Base-by-base conservation (phyloP, 2,113 vertebrate species). In the Colistium nudipinnis region DNA sequence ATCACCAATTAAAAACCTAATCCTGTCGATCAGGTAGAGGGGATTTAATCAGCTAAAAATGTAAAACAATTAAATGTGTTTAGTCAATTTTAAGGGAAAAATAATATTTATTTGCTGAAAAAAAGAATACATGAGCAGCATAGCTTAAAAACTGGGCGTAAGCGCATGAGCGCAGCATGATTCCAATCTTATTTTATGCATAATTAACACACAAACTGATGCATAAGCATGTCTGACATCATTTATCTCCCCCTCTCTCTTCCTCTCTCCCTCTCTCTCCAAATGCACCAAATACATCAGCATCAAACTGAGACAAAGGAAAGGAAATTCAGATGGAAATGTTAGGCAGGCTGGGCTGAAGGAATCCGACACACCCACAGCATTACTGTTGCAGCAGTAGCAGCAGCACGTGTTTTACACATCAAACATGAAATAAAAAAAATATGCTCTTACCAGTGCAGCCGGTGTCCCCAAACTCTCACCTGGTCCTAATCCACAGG, bases 401-500 rank as follows among this genome's bases (percentile, higher is more conserved):
- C 28, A 61, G 22, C 55, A 51, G 16, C 45, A 47, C 62, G 27
- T 35, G 56, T 48, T 48, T 12, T 2, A 43, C 25, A 30, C 55
- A 41, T 2, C 35, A 8, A 41, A 13, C 27, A 36, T 30, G 31
- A 30, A 43, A 51, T 13, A 0, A 28, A 39, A 7, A 27, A 6
- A 0, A 33, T n/a, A n/a, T n/a, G n/a, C n/a, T n/a, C n/a, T n/a
- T n/a, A n/a, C n/a, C n/a, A n/a, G n/a, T 12, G 2, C 49, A 1
- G 17, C 17, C n/a, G n/a, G n/a, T n/a, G n/a, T n/a, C n/a, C n/a
- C n/a, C n/a, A n/a, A 4, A 8, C 1, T 27, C 80, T 74, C 54
- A 85, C 84, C 84, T 85, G 84, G 62, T 76, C 28, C 70, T 78
- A 85, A 30, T 79, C 62, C 27, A 72, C 39, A 17, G 54, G 72